Evolutionary conservation across 2,888 invertebrate genomes (phyloP), one percentile per base, ranked within the genome.

Genomic region (Biston betularia): DNA sequence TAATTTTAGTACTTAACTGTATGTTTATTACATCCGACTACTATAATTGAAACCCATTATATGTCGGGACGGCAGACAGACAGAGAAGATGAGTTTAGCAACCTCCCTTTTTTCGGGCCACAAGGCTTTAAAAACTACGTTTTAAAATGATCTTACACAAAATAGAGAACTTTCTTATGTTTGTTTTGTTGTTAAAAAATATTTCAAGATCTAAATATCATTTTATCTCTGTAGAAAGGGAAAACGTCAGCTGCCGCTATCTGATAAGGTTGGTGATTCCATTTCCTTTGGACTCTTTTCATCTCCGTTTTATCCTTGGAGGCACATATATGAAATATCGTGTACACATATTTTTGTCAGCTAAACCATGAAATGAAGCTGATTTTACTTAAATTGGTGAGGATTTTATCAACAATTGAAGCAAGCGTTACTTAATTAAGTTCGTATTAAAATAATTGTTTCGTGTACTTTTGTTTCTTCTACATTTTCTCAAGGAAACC

Each of bases 201-300:
- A 34, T 12, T 34, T 49, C 12, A 49, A 12, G 33, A 49, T 12
- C 12, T 12, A 10, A 46, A 53, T 3, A 14, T n/a, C 15, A n/a
- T 15, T 40, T 57, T 58, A 58, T 58, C 49, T 49, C 12, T 35
- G 7, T 49, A 48, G 48, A 42, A 48, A 55, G 40, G 62, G 42
- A 48, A 15, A 24, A 40, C 55, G 49, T 46, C 42, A 11, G 24
- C 12, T 49, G 40, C 5, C 54, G 49, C 24, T 49, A 62, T 62
- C 55, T 55, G 46, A 62, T 62, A 55, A 49, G 55, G 46, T 61
- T 38, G 6, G 46, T 46, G 14, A 33, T 53, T 42, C 55, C 54
- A 62, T 62, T 62, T 55, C 11, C 62, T 62, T 55, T 55, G 34
- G 48, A 14, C 42, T 6, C 52, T 48, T 49, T 15, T 40, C 55